These are phyloP conservation scores for Syrphus vitripennis DNA, from an alignment of 2,888 invertebrate species.

Conservation along the genomic window DNA sequence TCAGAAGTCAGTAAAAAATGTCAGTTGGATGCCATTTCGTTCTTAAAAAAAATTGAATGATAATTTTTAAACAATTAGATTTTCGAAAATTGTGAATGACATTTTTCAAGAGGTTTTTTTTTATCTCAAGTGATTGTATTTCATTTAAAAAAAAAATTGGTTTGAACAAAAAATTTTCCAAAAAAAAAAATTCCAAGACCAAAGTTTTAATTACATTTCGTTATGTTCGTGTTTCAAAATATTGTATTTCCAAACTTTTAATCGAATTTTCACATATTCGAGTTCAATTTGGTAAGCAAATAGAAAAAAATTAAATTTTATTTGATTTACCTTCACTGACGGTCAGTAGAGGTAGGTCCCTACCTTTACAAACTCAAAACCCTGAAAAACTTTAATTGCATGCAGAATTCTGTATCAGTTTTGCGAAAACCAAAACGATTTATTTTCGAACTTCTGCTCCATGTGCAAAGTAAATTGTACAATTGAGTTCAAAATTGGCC, in stretches of 20 bases:
- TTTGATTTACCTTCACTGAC: background rate
- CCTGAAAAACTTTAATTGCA: constrained; percentile 43
- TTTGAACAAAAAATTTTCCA: background rate
- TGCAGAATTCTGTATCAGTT: constrained; percentile 46
- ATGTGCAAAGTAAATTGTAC: background rate
- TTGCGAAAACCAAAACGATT: constrained; percentile 44
- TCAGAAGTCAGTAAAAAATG: no score
- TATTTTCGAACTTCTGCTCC: constrained; percentile 7
- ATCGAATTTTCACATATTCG: constrained; percentile 43
- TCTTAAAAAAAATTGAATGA: no score
- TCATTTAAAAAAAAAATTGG: no score
- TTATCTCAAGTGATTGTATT: no score
- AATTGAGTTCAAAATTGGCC: constrained; percentile 22
- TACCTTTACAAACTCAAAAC: background rate
- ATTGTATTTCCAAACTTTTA: constrained; percentile 62
- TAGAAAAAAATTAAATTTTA: background rate
- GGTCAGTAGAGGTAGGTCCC: background rate
- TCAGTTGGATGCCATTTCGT: no score
- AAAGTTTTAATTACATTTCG: background rate
- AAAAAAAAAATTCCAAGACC: no score
- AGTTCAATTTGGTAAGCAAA: background rate
- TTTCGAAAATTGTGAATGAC: no score
- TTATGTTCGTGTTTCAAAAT: background rate
- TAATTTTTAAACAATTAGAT: no score
- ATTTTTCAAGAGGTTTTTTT: no score